These are phyloP conservation scores for Nasonia giraulti DNA, from an alignment of 1,140 invertebrate genomes.

Conservation along the genomic window DNA sequence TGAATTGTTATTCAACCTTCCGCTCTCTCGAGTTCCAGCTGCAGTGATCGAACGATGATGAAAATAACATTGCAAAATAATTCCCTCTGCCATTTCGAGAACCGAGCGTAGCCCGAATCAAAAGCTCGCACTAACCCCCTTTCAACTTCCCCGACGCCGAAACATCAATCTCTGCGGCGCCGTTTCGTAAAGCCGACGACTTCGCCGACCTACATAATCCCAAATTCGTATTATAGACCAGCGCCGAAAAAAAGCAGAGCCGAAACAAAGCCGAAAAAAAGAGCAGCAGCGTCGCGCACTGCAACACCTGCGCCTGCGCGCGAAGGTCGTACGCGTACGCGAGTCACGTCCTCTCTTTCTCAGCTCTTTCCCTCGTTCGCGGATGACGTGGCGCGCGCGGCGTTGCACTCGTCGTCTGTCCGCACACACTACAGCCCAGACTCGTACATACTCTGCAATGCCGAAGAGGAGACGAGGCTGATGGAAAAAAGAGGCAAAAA, in stretches of 20 bases:
- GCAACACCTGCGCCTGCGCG: conserved; percentile 34
- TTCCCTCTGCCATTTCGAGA: no score
- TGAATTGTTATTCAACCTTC: background rate
- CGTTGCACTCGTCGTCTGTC: background rate
- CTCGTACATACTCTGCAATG: no score
- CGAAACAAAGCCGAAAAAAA: conserved; percentile 33
- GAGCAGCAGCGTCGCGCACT: background rate
- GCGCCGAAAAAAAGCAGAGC: background rate
- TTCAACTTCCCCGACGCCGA: no score
- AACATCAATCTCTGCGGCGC: background rate
- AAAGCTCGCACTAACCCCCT: no score
- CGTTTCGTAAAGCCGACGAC: background rate
- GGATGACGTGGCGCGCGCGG: conserved; percentile 42
- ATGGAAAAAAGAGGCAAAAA: no score
- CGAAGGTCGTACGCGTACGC: conserved; percentile 36
- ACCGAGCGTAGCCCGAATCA: no score
- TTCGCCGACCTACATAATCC: conserved; percentile 30
- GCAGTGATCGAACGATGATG: background rate
- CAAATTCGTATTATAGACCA: background rate
- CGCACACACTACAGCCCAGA: background rate
- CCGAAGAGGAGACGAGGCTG: no score
- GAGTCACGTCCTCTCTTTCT: conserved; percentile 10
- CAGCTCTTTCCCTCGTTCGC: conserved; percentile 19
- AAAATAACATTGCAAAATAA: no score
- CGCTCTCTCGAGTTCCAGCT: background rate